phyloP scores from a whole-genome alignment of 2,888 invertebrate species.

The Celastrina argiolus region DNA sequence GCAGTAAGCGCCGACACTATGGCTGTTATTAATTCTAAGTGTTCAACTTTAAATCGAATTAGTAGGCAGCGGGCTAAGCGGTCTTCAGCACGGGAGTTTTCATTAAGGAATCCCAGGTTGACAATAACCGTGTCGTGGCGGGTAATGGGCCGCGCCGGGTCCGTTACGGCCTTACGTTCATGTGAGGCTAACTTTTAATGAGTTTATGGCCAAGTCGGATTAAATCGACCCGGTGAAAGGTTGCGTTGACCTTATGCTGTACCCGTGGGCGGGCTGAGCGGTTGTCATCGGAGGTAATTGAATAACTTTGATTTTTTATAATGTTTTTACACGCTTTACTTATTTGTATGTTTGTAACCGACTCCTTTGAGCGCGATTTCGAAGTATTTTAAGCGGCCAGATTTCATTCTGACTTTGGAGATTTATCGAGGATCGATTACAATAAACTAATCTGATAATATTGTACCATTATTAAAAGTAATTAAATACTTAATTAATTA shows the following conservation, averaged over 20 bases:
- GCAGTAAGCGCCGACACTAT: not conserved
- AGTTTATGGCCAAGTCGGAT: conserved; percentile 56
- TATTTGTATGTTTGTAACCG: too few relatives aligned
- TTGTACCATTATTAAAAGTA: too few relatives aligned
- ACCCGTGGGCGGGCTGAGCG: not conserved
- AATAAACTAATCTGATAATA: too few relatives aligned
- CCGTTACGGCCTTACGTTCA: conserved; percentile 64
- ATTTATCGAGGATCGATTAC: too few relatives aligned
- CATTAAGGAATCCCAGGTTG: conserved; percentile 67
- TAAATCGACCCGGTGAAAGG: conserved; percentile 40
- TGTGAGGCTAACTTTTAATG: conserved; percentile 70
- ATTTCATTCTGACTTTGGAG: too few relatives aligned
- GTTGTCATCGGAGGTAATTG: not conserved
- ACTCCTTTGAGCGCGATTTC: too few relatives aligned
- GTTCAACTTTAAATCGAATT: conserved; percentile 5
- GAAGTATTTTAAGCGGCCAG: too few relatives aligned
- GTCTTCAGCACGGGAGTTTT: conserved; percentile 54
- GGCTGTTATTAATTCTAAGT: conserved; percentile 8
- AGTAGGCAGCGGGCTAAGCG: conserved; percentile 8
- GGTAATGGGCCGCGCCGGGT: conserved; percentile 69
- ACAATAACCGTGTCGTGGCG: conserved; percentile 65
- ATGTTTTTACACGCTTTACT: too few relatives aligned
- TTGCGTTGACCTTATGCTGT: not conserved
- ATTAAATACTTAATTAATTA: too few relatives aligned
- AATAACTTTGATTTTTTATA: not conserved